Evolutionary conservation across 2,113 vertebrate genomes (phyloP), one percentile per base, ranked within the genome.

Genomic region (Aspidoscelis tigris): DNA sequence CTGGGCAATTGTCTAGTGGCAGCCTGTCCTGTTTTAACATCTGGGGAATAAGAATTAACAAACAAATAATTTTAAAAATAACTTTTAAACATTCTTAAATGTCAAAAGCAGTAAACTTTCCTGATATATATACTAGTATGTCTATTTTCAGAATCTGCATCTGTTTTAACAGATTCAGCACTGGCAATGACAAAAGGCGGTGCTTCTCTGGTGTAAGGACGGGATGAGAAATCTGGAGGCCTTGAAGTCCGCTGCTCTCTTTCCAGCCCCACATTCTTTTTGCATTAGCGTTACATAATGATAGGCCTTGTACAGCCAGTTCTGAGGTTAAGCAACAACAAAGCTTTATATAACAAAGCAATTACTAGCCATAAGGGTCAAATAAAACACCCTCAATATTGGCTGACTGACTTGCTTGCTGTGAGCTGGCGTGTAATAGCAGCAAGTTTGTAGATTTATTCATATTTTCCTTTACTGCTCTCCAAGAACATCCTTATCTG

Each of bases 301-400:
- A 73, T 61, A 20, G n/a, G 20, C 50, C 26, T 65, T 65, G 21
- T 66, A 73, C 58, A 66, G 33, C 41, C 5, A 53, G 43, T 80
- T 66, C 44, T 39, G n/a, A 41, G 43, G 44, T 61, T 61, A 71
- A 65, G 6, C 12, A 55, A 79, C 69, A 33, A 33, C 33, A 33
- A n/a, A 64, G 66, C 70, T 72, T 83, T 83, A 76, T 2, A 68
- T 83, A 79, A 73, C 21, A 65, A 73, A 84, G n/a, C 55, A 64
- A 58, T 72, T n/a, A n/a, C 69, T 72, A 41, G 7, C 71, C 55
- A 74, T 39, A 73, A 39, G 7, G 50, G 50, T 71, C 70, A 72
- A 72, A 72, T 41, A 61, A 14, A 61, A 55, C 5, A 55, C 9
- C 61, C 68, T 50, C 24, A 16, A 47, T 3, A 21, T 41, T 78